phyloP scores from a whole-genome alignment of 2,113 vertebrate genomes.

The Carollia perspicillata region DNA sequence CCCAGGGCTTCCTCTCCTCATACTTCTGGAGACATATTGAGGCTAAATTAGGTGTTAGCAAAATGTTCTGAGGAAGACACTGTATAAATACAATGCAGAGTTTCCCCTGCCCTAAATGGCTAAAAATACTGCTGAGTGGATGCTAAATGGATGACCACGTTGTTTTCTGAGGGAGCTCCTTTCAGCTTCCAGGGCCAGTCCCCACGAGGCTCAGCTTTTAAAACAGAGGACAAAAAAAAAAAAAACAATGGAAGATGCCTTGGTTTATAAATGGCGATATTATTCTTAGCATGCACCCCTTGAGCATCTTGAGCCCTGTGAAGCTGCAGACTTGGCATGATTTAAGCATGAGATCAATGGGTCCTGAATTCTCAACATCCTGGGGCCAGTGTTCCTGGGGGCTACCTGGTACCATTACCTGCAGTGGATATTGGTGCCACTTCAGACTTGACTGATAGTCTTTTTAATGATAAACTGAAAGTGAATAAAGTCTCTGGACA shows the following conservation, averaged over 20 bases:
- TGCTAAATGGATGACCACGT: not conserved
- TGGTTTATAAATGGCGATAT: not conserved
- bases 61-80: not conserved
- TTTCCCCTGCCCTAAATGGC: not conserved
- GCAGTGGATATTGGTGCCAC: fast-evolving
- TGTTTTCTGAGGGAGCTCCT: not conserved
- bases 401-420: fast-evolving
- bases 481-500: not conserved
- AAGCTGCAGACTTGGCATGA: not conserved
- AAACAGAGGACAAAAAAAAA: not conserved
- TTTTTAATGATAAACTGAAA: not conserved
- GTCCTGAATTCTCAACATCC: fast-evolving
- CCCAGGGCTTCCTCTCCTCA: not conserved
- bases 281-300: not conserved
- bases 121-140: not conserved
- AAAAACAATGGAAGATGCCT: not conserved
- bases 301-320: fast-evolving
- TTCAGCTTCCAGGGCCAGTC: fast-evolving
- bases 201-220: not conserved
- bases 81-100: fast-evolving
- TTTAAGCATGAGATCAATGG: not conserved
- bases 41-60: not conserved
- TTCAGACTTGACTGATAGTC: not conserved
- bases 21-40: fast-evolving
- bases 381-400: not conserved